A percentile compares a stretch with the other conserved stretches of the same genome.
phyloP scores from a whole-genome alignment of 2,888 invertebrate genomes.

The Holacanthella duospinosa region DNA sequence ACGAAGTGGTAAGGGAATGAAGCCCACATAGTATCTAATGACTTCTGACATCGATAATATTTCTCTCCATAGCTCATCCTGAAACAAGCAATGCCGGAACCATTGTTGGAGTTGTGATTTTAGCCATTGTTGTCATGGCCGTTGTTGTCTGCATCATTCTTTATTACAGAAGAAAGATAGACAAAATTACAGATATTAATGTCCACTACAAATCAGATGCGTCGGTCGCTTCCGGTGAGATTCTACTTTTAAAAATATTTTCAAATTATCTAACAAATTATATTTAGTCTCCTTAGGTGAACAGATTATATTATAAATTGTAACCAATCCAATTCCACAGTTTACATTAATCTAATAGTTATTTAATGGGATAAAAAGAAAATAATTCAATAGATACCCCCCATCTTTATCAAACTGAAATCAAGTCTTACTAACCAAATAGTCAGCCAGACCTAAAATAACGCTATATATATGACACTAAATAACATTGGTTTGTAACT shows the following conservation, averaged over 20 bases:
- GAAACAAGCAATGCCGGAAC: constrained; percentile 44
- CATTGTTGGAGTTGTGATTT: constrained; percentile 55
- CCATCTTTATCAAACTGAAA: no score
- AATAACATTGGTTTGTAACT: no score
- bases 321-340: no score
- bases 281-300: constrained; percentile 4
- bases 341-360: no score
- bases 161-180: constrained; percentile 70
- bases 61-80: constrained; percentile 10
- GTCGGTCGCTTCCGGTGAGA: constrained; percentile 50
- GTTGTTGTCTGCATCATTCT: constrained; percentile 55
- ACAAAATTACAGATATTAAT: constrained; percentile 71
- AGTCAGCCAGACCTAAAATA: no score
- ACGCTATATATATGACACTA: no score
- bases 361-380: no score
- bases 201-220: constrained; percentile 79
- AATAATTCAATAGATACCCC: no score
- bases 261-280: neutral
- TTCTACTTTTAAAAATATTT: neutral
- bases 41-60: neutral
- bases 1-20: constrained; percentile 4
- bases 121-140: constrained; percentile 53
- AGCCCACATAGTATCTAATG: neutral
- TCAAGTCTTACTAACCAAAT: no score
- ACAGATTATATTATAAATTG: no score